These are phyloP conservation scores for Chamaedrilus cognettii DNA, from an alignment of 2,888 invertebrate genomes.

Conservation along the genomic window DNA sequence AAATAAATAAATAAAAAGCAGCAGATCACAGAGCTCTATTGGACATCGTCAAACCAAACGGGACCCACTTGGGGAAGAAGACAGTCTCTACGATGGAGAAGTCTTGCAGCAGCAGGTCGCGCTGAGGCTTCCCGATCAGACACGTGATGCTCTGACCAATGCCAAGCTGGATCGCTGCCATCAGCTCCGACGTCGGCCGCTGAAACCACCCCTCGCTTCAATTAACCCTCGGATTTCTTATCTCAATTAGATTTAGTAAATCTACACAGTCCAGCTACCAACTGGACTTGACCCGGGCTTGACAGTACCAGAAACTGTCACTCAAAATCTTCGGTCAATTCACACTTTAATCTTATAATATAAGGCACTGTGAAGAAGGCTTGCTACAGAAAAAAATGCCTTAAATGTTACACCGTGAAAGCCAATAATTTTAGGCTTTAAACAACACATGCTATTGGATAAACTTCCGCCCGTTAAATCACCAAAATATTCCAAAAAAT, in stretches of 20 bases:
- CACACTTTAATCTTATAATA: background rate
- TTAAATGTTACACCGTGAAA: too few species aligned
- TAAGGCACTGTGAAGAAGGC: background rate
- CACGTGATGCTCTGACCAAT: slow-evolving; percentile 85
- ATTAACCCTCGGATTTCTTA: background rate
- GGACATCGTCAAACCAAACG: background rate
- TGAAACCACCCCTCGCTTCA: slow-evolving; percentile 3
- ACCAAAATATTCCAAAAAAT: too few species aligned
- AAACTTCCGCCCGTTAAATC: too few species aligned
- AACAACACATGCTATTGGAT: too few species aligned
- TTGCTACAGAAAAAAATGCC: too few species aligned
- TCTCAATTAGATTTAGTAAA: background rate
- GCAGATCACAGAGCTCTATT: background rate
- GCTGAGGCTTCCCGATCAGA: slow-evolving; percentile 91
- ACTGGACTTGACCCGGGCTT: too few species aligned
- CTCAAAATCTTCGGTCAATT: background rate
- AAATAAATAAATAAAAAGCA: background rate
- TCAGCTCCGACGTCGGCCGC: slow-evolving; percentile 43
- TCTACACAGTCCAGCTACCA: too few species aligned
- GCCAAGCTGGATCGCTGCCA: slow-evolving; percentile 67
- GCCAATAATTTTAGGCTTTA: too few species aligned
- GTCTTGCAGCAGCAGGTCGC: slow-evolving; percentile 98
- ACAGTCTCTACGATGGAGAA: slow-evolving; percentile 99
- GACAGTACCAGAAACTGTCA: background rate
- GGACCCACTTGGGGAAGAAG: slow-evolving; percentile 78